Percentiles rank a stretch among this genome's conserved stretches.
These are phyloP conservation scores for Takifugu rubripes DNA, from an alignment of 2,797 vertebrate genomes.

Conservation along the genomic window DNA sequence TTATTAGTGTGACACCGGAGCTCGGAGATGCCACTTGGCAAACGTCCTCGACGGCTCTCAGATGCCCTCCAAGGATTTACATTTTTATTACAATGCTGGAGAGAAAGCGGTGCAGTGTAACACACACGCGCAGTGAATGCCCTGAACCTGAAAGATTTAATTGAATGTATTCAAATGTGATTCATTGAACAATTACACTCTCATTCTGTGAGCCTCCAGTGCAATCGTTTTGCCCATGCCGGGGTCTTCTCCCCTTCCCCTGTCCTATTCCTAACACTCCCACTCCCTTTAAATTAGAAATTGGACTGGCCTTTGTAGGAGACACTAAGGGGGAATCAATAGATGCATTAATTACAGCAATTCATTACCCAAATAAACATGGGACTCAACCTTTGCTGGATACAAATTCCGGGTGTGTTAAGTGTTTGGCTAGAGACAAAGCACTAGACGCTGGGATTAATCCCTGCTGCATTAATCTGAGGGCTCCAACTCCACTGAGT, in stretches of 20 bases:
- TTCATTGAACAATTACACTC: slow-evolving; percentile 82
- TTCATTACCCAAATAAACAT: slow-evolving; percentile 98
- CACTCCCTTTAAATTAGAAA: slow-evolving; percentile 95
- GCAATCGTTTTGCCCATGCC: slow-evolving; percentile 77
- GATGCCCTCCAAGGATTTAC: slow-evolving; percentile 77
- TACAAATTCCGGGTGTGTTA: slow-evolving; percentile 83
- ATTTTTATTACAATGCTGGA: slow-evolving; percentile 78
- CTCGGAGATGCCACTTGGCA: slow-evolving; percentile 63
- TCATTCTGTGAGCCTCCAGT: slow-evolving; percentile 63
- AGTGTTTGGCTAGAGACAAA: slow-evolving; percentile 86
- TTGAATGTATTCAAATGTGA: slow-evolving; percentile 85
- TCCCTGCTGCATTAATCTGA: slow-evolving; percentile 88
- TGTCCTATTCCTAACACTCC: slow-evolving; percentile 65
- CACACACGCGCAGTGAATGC: slow-evolving; percentile 34
- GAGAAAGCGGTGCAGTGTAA: slow-evolving; percentile 58
- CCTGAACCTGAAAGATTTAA: slow-evolving; percentile 70
- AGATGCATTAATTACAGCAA: slow-evolving; percentile 95
- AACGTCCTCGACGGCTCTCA: slow-evolving; percentile 63
- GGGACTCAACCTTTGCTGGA: slow-evolving; percentile 85
- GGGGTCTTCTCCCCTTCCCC: slow-evolving; percentile 56
- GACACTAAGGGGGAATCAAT: slow-evolving; percentile 90
- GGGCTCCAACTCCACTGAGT: slow-evolving; percentile 85
- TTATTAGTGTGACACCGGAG: slow-evolving; percentile 72
- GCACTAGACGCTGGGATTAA: slow-evolving; percentile 73
- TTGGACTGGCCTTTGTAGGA: slow-evolving; percentile 89